These are phyloP conservation scores for Bombycilla garrulus DNA, from an alignment of 2,113 vertebrate species.

Conservation along the genomic window DNA sequence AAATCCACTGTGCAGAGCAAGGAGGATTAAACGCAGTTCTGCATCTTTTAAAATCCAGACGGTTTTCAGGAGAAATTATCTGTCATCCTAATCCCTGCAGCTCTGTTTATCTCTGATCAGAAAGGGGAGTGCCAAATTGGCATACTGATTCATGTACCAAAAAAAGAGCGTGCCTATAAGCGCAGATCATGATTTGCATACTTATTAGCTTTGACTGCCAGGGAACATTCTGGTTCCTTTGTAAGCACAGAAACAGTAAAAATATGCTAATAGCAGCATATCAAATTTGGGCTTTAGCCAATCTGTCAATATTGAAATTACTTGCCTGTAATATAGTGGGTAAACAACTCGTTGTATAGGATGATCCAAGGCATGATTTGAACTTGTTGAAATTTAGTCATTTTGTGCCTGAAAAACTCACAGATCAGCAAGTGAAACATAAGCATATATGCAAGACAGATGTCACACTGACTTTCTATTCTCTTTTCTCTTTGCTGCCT, in stretches of 20 bases:
- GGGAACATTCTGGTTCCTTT: slow-evolving; percentile 54
- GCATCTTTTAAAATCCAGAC: neutral
- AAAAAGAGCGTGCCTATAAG: slow-evolving; percentile 60
- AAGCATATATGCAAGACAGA: slow-evolving; percentile 40
- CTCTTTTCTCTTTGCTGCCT: neutral
- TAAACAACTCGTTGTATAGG: slow-evolving; percentile 51
- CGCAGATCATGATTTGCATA: slow-evolving; percentile 63
- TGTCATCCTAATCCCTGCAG: slow-evolving; percentile 43
- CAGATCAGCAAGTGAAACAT: slow-evolving; percentile 18
- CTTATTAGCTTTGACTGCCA: slow-evolving; percentile 62
- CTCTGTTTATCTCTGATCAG: slow-evolving; percentile 57
- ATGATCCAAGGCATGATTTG: slow-evolving; percentile 24
- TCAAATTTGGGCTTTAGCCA: slow-evolving; percentile 58
- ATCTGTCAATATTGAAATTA: slow-evolving; percentile 68
- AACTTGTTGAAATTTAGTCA: slow-evolving; percentile 63
- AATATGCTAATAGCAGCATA: slow-evolving; percentile 65
- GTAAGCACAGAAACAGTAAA: slow-evolving; percentile 57
- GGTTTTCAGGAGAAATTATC: slow-evolving; percentile 27
- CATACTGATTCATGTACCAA: slow-evolving; percentile 40
- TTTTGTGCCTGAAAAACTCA: slow-evolving; percentile 51
- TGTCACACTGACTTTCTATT: slow-evolving; percentile 17
- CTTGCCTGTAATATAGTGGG: slow-evolving; percentile 52
- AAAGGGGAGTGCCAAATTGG: slow-evolving; percentile 54
- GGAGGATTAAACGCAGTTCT: neutral
- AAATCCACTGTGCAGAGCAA: neutral